Base-by-base conservation (phyloP, 2,797 vertebrate genomes). In the Rhinella marina region DNA sequence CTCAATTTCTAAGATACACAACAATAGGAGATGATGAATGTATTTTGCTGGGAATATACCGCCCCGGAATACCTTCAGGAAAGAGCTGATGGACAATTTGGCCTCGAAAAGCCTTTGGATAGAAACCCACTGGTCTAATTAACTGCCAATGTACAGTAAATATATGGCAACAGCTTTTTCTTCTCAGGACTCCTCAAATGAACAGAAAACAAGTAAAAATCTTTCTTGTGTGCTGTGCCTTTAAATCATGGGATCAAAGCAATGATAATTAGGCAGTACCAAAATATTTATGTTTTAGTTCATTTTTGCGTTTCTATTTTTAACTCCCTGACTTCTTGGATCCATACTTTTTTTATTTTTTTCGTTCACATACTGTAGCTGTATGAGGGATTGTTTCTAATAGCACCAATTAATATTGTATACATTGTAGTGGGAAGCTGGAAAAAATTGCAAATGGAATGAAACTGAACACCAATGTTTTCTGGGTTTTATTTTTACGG, bases 1-100 rank as follows among this genome's bases (percentile, higher is more conserved):
- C 41, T 48, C 80, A 52, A 52, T 64, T n/a, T 52, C 19, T 50
- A 82, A n/a, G 23, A 82, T 64, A 17, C 23, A 52, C 11, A 82
- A 66, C 61, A 82, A 48, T 25, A 11, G 32, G 19, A 66, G 41
- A 66, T 82, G 61, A 82, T 66, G 52, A 29, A 80, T 80, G 27
- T 21, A 32, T 59, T 59, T 17, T 57, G 52, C 76, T 10, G 77
- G 52, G 77, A 59, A 79, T 29, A 79, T 21, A 57, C 17, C n/a
- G 5, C 17, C 27, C 1, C 2, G 25, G 19, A 57, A 32, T 79
- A 57, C 25, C 16, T 8, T 0, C 27, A 21, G 13, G 41, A 21
- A 52, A 8, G 52, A 79, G 59, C 9, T 3, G 0, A 2, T 25
- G n/a, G 77, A 29, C 16, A 32, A 4, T 29, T 12, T 32, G 56